Percentiles rank a stretch among this genome's conserved stretches.
phyloP scores from a whole-genome alignment of 2,888 invertebrate species.

The Conus canariensis region DNA sequence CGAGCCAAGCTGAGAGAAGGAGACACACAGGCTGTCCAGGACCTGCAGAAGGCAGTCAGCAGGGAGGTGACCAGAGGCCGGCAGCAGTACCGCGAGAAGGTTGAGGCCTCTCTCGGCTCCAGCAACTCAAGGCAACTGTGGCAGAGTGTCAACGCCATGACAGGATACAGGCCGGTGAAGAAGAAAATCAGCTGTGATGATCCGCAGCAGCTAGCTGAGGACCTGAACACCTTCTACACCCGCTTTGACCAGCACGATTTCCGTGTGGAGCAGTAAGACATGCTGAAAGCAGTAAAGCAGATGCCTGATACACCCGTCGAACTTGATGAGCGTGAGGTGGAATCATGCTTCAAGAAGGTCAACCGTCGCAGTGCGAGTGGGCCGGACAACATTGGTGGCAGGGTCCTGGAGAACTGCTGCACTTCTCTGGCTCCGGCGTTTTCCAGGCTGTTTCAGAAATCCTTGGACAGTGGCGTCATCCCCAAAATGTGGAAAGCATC shows the following conservation, averaged over 20 bases:
- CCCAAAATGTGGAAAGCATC: neutral
- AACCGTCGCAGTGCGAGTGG: neutral
- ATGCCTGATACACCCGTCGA: neutral
- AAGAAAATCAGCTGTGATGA: neutral
- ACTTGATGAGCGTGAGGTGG: neutral
- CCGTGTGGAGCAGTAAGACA: neutral
- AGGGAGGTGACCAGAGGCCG: neutral
- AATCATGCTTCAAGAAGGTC: neutral
- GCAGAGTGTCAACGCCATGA: neutral
- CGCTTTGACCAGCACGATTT: neutral
- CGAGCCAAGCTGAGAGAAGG: neutral
- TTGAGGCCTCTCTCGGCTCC: neutral
- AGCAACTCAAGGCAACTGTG: conserved; percentile 7
- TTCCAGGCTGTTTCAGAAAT: neutral
- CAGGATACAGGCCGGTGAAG: neutral
- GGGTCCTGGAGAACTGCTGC: neutral
- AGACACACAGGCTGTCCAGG: neutral
- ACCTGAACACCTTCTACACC: neutral
- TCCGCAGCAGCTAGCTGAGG: neutral
- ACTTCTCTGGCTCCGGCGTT: neutral
- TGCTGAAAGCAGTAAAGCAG: neutral
- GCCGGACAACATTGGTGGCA: neutral
- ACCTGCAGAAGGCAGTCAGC: neutral
- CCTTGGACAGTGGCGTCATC: neutral
- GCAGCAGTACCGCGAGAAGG: neutral